Evolutionary conservation across 2,797 vertebrate species (phyloP).

Genomic region (Hemibagrus guttatus): DNA sequence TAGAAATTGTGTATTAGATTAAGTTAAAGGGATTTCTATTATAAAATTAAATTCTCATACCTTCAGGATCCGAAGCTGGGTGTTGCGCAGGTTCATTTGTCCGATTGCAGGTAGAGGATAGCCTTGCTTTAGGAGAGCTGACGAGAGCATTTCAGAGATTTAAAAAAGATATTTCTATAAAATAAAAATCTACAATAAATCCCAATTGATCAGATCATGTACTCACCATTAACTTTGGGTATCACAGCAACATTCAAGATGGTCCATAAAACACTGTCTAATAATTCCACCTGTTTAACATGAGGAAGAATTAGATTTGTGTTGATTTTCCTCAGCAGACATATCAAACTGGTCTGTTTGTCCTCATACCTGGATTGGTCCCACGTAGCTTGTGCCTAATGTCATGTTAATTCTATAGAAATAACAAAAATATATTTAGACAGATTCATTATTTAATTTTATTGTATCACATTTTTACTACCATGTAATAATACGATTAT

Average conservation of each 20-base stretch:
- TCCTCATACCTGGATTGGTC: conserved; percentile 70
- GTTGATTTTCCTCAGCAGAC: not conserved
- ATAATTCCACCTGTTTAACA: conserved; percentile 63
- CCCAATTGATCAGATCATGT: not conserved
- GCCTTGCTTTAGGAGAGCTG: conserved; percentile 68
- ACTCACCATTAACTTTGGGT: conserved; percentile 73
- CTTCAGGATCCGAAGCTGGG: conserved; percentile 71
- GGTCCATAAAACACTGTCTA: conserved; percentile 64
- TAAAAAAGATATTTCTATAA: not conserved
- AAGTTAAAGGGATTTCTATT: not conserved
- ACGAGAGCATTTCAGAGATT: not conserved
- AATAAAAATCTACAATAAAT: not conserved
- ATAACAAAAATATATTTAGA: not conserved
- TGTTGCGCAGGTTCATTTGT: conserved; percentile 71
- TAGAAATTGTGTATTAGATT: not conserved
- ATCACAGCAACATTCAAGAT: conserved; percentile 69
- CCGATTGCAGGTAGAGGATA: conserved; percentile 74
- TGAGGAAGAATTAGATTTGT: not conserved
- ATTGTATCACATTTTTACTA: not conserved
- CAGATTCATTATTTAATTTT: not conserved
- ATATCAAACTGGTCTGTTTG: not conserved
- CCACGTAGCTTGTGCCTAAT: conserved; percentile 70
- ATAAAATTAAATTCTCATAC: conserved; percentile 55
- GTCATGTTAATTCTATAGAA: conserved; percentile 68
- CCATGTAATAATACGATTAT: not conserved